phyloP scores from a whole-genome alignment of 2,797 vertebrate species.

The Lepidocolaptes lacrymiger region DNA sequence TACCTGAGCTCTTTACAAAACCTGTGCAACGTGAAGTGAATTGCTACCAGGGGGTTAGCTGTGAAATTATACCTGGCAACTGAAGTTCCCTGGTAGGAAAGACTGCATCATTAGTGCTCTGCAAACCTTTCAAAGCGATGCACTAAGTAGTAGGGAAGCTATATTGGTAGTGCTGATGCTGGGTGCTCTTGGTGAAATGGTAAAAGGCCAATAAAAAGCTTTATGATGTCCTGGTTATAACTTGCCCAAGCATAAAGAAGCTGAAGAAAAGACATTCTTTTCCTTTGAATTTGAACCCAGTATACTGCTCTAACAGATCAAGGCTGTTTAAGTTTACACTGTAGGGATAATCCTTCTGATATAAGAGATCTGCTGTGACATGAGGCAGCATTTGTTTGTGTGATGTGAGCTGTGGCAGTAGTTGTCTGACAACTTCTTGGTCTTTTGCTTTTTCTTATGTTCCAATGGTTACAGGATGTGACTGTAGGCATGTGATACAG shows the following conservation, averaged over 20 bases:
- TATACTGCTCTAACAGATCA: neutral
- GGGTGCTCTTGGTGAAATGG: neutral
- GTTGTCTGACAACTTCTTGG: neutral
- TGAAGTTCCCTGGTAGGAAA: neutral
- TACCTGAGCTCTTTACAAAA: neutral
- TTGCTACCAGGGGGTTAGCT: neutral
- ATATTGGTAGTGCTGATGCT: neutral
- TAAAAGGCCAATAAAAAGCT: neutral
- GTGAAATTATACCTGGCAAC: neutral
- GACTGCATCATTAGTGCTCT: neutral
- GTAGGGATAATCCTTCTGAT: neutral
- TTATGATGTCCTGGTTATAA: neutral
- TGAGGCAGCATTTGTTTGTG: neutral
- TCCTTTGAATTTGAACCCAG: neutral
- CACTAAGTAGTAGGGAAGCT: neutral
- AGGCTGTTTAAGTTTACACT: neutral
- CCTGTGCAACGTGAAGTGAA: neutral
- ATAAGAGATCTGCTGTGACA: neutral
- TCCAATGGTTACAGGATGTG: neutral
- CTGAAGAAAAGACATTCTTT: neutral
- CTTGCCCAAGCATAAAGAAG: neutral
- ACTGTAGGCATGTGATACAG: neutral
- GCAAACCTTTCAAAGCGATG: neutral
- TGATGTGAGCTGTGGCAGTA: conserved; percentile 34
- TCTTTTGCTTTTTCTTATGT: neutral